Evolutionary conservation across 2,888 invertebrate species (phyloP).

Genomic region (Lasioglossum calceatum): DNA sequence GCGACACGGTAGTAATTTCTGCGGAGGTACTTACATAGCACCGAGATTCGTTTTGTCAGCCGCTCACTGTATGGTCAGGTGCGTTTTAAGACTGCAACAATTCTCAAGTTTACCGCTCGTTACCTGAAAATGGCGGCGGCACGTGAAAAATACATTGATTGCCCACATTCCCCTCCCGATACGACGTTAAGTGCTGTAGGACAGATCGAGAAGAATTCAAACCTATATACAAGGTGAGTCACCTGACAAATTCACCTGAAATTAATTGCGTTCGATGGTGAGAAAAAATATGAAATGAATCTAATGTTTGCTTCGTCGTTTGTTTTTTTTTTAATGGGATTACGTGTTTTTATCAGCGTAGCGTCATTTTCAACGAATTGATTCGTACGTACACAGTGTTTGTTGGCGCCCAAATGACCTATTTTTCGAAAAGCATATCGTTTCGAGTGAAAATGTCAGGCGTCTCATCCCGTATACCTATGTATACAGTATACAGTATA

Average conservation of each 20-base stretch:
- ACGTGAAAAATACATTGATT: neutral
- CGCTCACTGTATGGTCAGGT: conserved; percentile 80
- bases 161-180: neutral
- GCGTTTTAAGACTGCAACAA: conserved; percentile 63
- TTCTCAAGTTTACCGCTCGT: conserved; percentile 34
- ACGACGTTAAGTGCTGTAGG: neutral
- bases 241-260: neutral
- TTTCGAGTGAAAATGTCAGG: too few species aligned
- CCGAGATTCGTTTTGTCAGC: conserved; percentile 79
- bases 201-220: neutral
- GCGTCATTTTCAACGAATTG: too few species aligned
- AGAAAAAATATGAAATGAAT: too few species aligned
- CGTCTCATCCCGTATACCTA: too few species aligned
- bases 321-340: too few species aligned
- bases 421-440: too few species aligned
- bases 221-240: too few species aligned
- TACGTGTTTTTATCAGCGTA: too few species aligned
- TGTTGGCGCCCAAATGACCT: too few species aligned
- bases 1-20: conserved; percentile 72
- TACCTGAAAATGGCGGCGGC: conserved; percentile 51
- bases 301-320: too few species aligned
- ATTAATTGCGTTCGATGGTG: neutral
- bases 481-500: too few species aligned
- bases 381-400: too few species aligned
- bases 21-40: conserved; percentile 78